Evolutionary conservation across 2,888 invertebrate species (phyloP).

Genomic region (Protophormia terraenovae): DNA sequence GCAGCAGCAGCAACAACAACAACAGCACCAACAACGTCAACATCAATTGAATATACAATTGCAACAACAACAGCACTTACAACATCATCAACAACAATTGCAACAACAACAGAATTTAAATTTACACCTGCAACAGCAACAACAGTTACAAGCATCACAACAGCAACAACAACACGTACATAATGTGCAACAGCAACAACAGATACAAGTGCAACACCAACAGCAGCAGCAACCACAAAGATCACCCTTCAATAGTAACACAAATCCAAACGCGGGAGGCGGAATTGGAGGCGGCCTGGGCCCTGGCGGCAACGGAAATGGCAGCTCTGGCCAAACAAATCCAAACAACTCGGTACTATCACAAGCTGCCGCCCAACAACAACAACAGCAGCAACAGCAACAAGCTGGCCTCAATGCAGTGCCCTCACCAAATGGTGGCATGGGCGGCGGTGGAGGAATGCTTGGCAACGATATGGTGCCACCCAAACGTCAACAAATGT

Average conservation of each 20-base stretch:
- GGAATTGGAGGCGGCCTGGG: slow-evolving; percentile 77
- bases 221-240: slow-evolving; percentile 73
- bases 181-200: slow-evolving; percentile 75
- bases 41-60: slow-evolving; percentile 75
- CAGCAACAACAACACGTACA: slow-evolving; percentile 71
- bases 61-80: slow-evolving; percentile 77
- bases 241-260: slow-evolving; percentile 76
- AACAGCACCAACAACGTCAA: slow-evolving; percentile 84
- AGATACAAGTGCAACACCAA: slow-evolving; percentile 74
- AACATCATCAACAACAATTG: slow-evolving; percentile 72
- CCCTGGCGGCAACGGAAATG: slow-evolving; percentile 79
- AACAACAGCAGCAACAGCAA: slow-evolving; percentile 60
- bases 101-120: slow-evolving; percentile 77
- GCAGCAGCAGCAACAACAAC: slow-evolving; percentile 81
- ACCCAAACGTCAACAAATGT: slow-evolving; percentile 91
- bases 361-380: slow-evolving; percentile 43
- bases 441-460: slow-evolving; percentile 42
- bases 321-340: slow-evolving; percentile 71
- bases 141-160: slow-evolving; percentile 71
- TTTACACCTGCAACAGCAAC: slow-evolving; percentile 78
- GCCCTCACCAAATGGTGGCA: slow-evolving; percentile 65
- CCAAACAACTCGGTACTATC: slow-evolving; percentile 51
- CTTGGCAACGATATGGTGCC: slow-evolving; percentile 84
- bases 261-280: slow-evolving; percentile 73
- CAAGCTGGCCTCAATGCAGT: slow-evolving; percentile 60